Evolutionary conservation across 2,113 vertebrate species (phyloP), one percentile per base, ranked within the genome.

Genomic region (Polypterus bichir): DNA sequence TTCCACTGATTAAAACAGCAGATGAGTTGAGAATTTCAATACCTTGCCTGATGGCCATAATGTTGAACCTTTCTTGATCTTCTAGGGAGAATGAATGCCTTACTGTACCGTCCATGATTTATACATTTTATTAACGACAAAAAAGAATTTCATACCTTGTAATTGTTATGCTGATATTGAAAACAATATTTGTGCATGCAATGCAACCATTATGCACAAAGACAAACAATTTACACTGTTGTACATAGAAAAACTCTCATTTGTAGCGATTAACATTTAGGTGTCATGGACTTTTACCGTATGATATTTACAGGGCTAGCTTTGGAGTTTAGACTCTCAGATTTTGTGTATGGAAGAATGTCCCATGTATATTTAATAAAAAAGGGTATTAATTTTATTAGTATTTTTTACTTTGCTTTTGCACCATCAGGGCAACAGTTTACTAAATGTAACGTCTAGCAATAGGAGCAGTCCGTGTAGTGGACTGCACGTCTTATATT

Each of bases 61-160:
- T 77, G 71, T 65, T 6, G n/a, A 69, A 79, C 8, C 6, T 71
- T 76, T 64, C 69, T 75, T 72, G 71, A 78, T 70, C 58, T 74
- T 79, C 10, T 70, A 59, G 73, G 68, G 64, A 79, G 71, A 82
- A 27, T 27, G 27, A 27, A 86, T 81, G 79, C 77, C 77, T 82
- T 81, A 81, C 70, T 73, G 68, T 72, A 75, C 71, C 63, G 69
- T 73, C 70, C 70, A 71, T 69, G 76, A 63, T 74, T 83, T 85
- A 65, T 72, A 80, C 6, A 72, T 27, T 73, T 71, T 71, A 72
- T 82, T 82, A 77, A 68, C 66, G 67, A 70, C 62, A 78, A 71
- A 59, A 55, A 70, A 74, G 76, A 75, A 74, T 62, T 64, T 69
- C 44, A 72, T 59, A 70, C 65, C 53, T 61, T 65, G 61, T 60